phyloP scores from a whole-genome alignment of 2,888 invertebrate genomes.

The Byasa hedistus region DNA sequence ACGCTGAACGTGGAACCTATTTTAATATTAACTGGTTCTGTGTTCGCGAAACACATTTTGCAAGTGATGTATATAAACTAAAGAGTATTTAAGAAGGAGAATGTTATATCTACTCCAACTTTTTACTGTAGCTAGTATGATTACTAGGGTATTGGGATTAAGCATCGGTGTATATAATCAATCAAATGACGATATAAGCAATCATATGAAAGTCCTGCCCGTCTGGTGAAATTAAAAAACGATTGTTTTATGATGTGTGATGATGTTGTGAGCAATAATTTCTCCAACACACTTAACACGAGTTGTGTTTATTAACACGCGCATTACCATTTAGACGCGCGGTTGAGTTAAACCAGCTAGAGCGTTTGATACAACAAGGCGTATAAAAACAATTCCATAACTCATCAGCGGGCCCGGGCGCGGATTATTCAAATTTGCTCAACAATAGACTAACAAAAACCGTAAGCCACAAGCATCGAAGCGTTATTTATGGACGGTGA shows the following conservation, averaged over 20 bases:
- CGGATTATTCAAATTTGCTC: slow-evolving; percentile 31
- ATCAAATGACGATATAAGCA: too few relatives aligned
- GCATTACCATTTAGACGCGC: slow-evolving; percentile 7
- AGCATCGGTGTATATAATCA: too few relatives aligned
- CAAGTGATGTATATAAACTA: too few relatives aligned
- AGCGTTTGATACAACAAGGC: slow-evolving; percentile 16
- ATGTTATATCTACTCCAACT: neutral
- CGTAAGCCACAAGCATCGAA: slow-evolving; percentile 31
- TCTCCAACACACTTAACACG: neutral
- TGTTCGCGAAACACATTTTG: too few relatives aligned
- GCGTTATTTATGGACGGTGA: slow-evolving; percentile 31
- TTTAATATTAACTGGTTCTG: neutral
- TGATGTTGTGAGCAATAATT: too few relatives aligned
- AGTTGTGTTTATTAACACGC: slow-evolving; percentile 10
- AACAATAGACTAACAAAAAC: slow-evolving; percentile 30
- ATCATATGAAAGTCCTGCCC: too few relatives aligned
- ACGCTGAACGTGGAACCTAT: neutral
- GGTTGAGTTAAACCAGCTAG: slow-evolving; percentile 10
- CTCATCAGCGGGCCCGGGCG: slow-evolving; percentile 22
- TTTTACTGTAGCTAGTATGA: too few relatives aligned
- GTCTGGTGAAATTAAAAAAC: too few relatives aligned
- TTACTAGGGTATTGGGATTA: too few relatives aligned
- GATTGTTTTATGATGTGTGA: too few relatives aligned
- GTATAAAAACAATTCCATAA: slow-evolving; percentile 30
- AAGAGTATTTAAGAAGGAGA: too few relatives aligned